These are phyloP conservation scores for Drepana falcataria DNA, from an alignment of 2,888 invertebrate genomes.

Conservation along the genomic window DNA sequence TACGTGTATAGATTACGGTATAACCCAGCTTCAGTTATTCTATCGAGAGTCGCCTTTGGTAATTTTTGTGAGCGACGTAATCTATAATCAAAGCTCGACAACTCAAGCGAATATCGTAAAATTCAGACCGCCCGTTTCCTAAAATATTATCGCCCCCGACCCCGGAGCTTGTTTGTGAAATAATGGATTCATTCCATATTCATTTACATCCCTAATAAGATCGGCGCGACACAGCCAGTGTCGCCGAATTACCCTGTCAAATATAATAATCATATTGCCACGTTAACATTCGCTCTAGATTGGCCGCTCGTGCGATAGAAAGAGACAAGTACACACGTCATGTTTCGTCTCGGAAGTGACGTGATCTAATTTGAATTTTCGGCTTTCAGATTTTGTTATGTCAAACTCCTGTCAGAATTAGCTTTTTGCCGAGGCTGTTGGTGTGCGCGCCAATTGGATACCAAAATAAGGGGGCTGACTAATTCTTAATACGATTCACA, in stretches of 20 bases:
- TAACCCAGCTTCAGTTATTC: no score
- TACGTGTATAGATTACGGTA: no score
- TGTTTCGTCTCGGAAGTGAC: slow-evolving; percentile 38
- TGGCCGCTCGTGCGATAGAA: slow-evolving; percentile 11
- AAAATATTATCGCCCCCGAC: slow-evolving; percentile 57
- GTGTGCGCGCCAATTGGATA: slow-evolving; percentile 24
- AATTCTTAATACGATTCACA: no score
- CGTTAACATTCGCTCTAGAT: slow-evolving; percentile 7
- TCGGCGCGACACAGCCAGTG: slow-evolving; percentile 59
- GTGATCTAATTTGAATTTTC: slow-evolving; percentile 66
- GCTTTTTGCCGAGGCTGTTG: slow-evolving; percentile 26
- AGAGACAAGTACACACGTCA: slow-evolving; percentile 31
- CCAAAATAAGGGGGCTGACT: slow-evolving; percentile 20
- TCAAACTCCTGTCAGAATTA: slow-evolving; percentile 53
- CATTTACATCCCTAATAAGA: slow-evolving; percentile 76
- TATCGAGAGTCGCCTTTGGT: background rate
- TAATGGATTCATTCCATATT: slow-evolving; percentile 78
- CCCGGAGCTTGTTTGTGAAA: slow-evolving; percentile 67
- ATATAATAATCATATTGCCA: slow-evolving; percentile 55
- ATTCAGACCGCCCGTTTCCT: slow-evolving; percentile 40
- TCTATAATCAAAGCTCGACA: slow-evolving; percentile 15
- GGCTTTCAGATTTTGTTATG: slow-evolving; percentile 62
- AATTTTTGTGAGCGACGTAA: background rate
- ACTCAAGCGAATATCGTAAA: slow-evolving; percentile 35
- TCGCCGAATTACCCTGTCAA: slow-evolving; percentile 68